Percentiles rank a stretch among this genome's conserved stretches.
These are phyloP conservation scores for Axis porcinus DNA, from an alignment of 2,113 vertebrate species.

Conservation along the genomic window DNA sequence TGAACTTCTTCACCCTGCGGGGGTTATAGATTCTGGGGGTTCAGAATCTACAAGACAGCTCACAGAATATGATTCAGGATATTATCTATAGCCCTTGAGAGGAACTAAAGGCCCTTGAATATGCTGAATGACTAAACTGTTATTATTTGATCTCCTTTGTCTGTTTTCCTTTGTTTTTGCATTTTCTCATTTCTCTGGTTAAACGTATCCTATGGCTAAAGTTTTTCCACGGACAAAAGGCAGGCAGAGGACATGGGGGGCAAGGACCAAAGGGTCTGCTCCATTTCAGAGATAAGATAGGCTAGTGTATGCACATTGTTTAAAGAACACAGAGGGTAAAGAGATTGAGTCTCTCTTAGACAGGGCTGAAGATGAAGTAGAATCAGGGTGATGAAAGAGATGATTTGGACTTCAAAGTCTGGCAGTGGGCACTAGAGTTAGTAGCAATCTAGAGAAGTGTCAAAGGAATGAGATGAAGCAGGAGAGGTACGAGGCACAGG, in stretches of 20 bases:
- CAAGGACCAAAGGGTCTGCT: background rate
- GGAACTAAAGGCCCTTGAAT: background rate
- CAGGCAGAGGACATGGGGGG: background rate
- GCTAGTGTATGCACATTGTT: background rate
- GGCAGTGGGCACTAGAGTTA: background rate
- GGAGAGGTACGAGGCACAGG: accelerated
- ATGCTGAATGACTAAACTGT: background rate
- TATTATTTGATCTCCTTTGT: background rate
- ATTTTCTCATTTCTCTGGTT: background rate
- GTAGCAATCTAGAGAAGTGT: background rate
- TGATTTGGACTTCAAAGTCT: background rate
- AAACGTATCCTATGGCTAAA: background rate
- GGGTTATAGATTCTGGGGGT: background rate
- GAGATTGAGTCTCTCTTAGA: background rate
- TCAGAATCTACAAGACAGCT: background rate
- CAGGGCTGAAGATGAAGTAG: background rate
- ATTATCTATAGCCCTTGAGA: background rate
- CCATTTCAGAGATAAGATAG: background rate
- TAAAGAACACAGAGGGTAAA: background rate
- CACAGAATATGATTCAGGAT: background rate
- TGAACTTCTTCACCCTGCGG: background rate
- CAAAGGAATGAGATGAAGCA: background rate
- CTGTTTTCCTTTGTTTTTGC: background rate
- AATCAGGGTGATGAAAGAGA: background rate
- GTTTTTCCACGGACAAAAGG: background rate